Evolutionary conservation across 2,888 invertebrate species (phyloP).

Genomic region (Panzeria rudis): DNA sequence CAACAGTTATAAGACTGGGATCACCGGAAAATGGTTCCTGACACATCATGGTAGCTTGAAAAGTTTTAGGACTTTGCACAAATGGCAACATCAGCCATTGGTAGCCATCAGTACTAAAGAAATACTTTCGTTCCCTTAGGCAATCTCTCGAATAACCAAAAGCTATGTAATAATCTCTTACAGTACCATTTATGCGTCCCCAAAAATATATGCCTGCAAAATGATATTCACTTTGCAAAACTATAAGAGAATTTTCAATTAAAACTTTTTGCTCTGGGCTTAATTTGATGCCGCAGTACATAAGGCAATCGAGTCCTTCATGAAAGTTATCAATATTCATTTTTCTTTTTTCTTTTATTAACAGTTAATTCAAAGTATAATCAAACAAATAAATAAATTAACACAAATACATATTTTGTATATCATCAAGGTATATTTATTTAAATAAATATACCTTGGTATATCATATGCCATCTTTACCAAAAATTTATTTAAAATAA

Average conservation of each 20-base stretch:
- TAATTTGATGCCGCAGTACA: slow-evolving; percentile 87
- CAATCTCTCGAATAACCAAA: slow-evolving; percentile 91
- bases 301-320: slow-evolving; percentile 81
- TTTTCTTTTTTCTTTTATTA: background rate
- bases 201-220: slow-evolving; percentile 92
- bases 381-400: background rate
- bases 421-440: too few species aligned
- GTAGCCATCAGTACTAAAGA: slow-evolving; percentile 90
- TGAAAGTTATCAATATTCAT: slow-evolving; percentile 82
- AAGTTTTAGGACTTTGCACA: slow-evolving; percentile 81
- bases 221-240: slow-evolving; percentile 93
- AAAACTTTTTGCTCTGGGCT: slow-evolving; percentile 89
- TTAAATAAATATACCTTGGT: too few species aligned
- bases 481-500: background rate
- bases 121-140: slow-evolving; percentile 88
- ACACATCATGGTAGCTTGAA: slow-evolving; percentile 80
- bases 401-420: background rate
- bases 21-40: slow-evolving; percentile 80
- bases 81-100: slow-evolving; percentile 88
- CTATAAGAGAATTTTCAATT: slow-evolving; percentile 90
- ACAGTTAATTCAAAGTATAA: background rate
- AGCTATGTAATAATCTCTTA: slow-evolving; percentile 92
- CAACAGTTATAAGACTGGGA: slow-evolving; percentile 77
- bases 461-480: background rate
- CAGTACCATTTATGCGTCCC: slow-evolving; percentile 91